Evolutionary conservation across 2,113 vertebrate genomes (phyloP), one percentile per base, ranked within the genome.

Genomic region (Sphyrna mokarran): DNA sequence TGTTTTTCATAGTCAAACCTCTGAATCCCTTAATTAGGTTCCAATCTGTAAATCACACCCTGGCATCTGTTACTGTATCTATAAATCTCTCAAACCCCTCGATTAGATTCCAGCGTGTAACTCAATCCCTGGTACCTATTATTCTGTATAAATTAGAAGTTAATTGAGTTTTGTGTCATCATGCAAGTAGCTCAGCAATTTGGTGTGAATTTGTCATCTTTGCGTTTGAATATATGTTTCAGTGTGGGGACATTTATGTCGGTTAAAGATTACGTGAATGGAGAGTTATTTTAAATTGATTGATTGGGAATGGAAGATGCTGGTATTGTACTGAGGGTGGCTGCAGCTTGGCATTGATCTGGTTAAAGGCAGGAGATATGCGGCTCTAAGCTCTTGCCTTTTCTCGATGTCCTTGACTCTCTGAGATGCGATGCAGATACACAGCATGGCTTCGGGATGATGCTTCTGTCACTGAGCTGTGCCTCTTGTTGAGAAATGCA

Each of bases 341-440:
- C 2, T 22, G 3, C 58, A 91, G 89, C 16, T 22, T 37, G 58
- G 58, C 29, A 63, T 18, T 91, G 89, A 20, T 66, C 16, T 91
- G 58, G 29, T 63, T 91, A 63, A 80, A 63, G 26, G 9, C 58
- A 9, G 58, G 14, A 14, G 33, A 13, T 83, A 58, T 33, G 61
- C 58, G 37, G 61, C 89, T 91, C 3, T 0, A 1, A 91, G 58
- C 33, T 37, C 5, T 61, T 63, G 14, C 61, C 89, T 37, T 37
- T 91, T 63, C 33, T 91, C 1, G 6, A n/a, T 91, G 89, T 91
- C 89, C 89, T 91, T 91, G 89, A 91, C 61, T 91, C 89, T 89
- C 18, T 89, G 5, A 91, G 89, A 91, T 66, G 61, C 89, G 89
- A 20, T 91, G 89, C 89, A 63, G 61, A 66, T 91, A 20, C 58